Evolutionary conservation across 2,797 vertebrate species (phyloP), one percentile per base, ranked within the genome.

Genomic region (Yasuhikotakia modesta): DNA sequence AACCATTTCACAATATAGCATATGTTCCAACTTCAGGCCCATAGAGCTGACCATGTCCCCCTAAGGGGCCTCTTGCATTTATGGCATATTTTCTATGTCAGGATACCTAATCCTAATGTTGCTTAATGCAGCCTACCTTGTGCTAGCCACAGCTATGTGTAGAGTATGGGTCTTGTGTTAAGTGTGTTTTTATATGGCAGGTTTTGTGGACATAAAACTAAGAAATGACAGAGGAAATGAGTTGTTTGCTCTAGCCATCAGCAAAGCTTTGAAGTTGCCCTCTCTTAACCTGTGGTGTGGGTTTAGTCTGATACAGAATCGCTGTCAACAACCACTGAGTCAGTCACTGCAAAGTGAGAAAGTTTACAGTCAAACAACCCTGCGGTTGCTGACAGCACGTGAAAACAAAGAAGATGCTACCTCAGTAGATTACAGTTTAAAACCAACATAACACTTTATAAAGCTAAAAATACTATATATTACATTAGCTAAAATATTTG

Each of bases 31-130:
- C 35, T 7, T 39, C 10, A 39, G 35, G 6, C 35, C 7, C 46
- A 24, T 45, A 30, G 74, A 61, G 48, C 81, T 75, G 80, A 80
- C 58, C 60, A 27, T 79, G 73, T 87, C 80, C 72, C 74, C 82
- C 84, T 86, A 82, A 80, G 65, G 60, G 48, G 53, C 81, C 70
- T 64, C 66, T 66, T 45, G 13, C 76, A 79, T 70, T 84, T 79
- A 77, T 82, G 82, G 78, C 57, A 61, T 43, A 8, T 19, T 21
- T 65, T 81, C 68, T 69, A 76, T 82, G 70, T 76, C 52, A 76
- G 43, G n/a, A 61, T 66, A 39, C 43, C 55, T 61, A 39, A 39
- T 7, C 10, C 7, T 8, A 55, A 77, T 61, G 19, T 50, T 50
- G 27, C 27, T 22, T 24, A 76, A 46, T 12, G 27, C 55, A 50